phyloP scores from a whole-genome alignment of 2,113 vertebrate genomes.

The Microcebus griseorufus region DNA sequence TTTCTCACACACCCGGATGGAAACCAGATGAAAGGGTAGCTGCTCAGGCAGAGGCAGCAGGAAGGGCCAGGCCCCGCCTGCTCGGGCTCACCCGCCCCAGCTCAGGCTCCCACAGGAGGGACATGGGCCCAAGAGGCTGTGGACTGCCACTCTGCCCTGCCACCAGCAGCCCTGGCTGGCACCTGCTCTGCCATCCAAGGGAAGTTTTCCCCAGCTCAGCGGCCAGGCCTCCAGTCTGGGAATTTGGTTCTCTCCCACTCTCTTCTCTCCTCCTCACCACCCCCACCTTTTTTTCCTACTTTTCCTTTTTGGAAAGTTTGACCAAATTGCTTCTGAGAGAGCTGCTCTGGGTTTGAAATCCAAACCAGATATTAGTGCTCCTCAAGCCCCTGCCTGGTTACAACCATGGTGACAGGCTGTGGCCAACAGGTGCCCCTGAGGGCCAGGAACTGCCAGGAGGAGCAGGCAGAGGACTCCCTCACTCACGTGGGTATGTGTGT shows the following conservation, averaged over 20 bases:
- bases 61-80: conserved; percentile 43
- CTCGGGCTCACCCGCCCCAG: neutral
- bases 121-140: neutral
- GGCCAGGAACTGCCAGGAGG: neutral
- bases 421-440: neutral
- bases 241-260: neutral
- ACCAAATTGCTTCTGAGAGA: conserved; percentile 36
- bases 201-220: neutral
- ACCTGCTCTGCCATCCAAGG: neutral
- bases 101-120: neutral
- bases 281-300: neutral
- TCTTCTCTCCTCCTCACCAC: no score
- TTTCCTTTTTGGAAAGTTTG: conserved; percentile 69
- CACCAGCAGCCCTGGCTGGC: neutral
- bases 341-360: neutral
- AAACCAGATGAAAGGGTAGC: conserved; percentile 43
- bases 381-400: conserved; percentile 2
- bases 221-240: neutral
- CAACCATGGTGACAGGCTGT: neutral
- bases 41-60: neutral
- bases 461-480: neutral
- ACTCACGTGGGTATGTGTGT: neutral
- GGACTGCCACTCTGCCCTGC: neutral
- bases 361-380: neutral
- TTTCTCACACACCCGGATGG: neutral